Percentiles rank a stretch among this genome's conserved stretches.
Evolutionary conservation across 2,888 invertebrate genomes (phyloP).

Genomic region (Ophion ventricosus): DNA sequence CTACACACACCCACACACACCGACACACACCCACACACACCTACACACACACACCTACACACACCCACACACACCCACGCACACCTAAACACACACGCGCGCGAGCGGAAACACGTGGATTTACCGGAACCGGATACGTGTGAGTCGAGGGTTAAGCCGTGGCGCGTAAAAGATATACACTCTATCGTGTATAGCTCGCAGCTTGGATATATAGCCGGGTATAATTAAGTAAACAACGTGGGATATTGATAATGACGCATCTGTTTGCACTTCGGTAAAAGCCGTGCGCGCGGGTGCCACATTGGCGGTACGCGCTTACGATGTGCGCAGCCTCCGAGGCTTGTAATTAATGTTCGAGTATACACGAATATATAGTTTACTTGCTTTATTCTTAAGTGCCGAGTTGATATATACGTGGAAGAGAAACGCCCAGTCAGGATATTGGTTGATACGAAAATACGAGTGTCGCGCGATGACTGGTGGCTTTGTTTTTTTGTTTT

Average conservation of each 20-base stretch:
- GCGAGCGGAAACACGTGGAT: no score
- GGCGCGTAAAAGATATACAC: slow-evolving; percentile 34
- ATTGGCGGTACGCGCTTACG: slow-evolving; percentile 47
- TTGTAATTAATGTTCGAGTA: slow-evolving; percentile 55
- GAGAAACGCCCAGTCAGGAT: background rate
- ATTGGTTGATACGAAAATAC: background rate
- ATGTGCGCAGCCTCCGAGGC: slow-evolving; percentile 33
- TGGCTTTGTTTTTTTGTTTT: background rate
- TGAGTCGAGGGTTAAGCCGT: slow-evolving; percentile 23
- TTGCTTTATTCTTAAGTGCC: slow-evolving; percentile 24
- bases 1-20: background rate
- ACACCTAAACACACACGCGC: background rate
- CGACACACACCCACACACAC: background rate
- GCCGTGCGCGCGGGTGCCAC: slow-evolving; percentile 65
- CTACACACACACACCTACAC: background rate
- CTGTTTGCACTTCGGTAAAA: slow-evolving; percentile 72
- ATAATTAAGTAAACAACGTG: slow-evolving; percentile 66
- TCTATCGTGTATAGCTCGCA: slow-evolving; percentile 17
- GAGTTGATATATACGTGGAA: background rate
- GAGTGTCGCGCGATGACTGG: background rate
- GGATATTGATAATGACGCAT: slow-evolving; percentile 71
- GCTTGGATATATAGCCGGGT: slow-evolving; percentile 56
- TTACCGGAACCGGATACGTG: background rate
- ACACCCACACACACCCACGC: background rate
- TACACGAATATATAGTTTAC: slow-evolving; percentile 12